Evolutionary conservation across 92 coral and sea anemone species (phyloP).

Genomic region (Phenganax stokvisi): DNA sequence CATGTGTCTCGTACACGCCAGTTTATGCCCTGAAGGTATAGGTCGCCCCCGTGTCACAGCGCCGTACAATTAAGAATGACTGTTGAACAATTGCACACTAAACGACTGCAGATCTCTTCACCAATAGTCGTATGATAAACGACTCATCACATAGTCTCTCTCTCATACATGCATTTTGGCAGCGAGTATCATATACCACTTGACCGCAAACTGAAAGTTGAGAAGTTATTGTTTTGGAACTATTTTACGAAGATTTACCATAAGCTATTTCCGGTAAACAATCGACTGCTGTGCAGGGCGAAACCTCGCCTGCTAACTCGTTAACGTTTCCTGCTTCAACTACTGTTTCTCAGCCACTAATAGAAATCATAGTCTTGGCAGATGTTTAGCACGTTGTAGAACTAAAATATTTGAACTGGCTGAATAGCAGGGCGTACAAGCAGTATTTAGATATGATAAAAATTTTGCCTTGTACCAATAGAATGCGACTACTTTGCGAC

Average conservation of each 20-base stretch:
- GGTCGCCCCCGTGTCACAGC: slow-evolving; percentile 36
- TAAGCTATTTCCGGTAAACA: slow-evolving; percentile 15
- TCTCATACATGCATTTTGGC: background rate
- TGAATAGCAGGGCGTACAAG: slow-evolving; percentile 2
- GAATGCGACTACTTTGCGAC: background rate
- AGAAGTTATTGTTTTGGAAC: background rate
- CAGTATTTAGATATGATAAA: slow-evolving; percentile 8
- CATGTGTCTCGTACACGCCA: slow-evolving; percentile 30
- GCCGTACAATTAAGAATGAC: slow-evolving; percentile 30
- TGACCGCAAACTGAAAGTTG: slow-evolving; percentile 15
- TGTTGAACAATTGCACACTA: slow-evolving; percentile 21
- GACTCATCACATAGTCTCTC: background rate
- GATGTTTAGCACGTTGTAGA: slow-evolving; percentile 19
- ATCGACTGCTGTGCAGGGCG: slow-evolving; percentile 17
- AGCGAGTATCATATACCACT: background rate
- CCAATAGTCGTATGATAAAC: background rate
- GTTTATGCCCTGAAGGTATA: slow-evolving; percentile 33
- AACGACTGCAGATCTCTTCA: slow-evolving; percentile 3
- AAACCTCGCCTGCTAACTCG: background rate
- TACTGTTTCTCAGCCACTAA: background rate
- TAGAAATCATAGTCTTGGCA: slow-evolving; percentile 7
- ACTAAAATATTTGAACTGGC: background rate
- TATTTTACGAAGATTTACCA: background rate
- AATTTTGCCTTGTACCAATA: slow-evolving; percentile 11
- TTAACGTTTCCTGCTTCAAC: slow-evolving; percentile 16